These are phyloP conservation scores for Chlorocebus sabaeus DNA, from an alignment of 2,113 vertebrate species.

Conservation along the genomic window DNA sequence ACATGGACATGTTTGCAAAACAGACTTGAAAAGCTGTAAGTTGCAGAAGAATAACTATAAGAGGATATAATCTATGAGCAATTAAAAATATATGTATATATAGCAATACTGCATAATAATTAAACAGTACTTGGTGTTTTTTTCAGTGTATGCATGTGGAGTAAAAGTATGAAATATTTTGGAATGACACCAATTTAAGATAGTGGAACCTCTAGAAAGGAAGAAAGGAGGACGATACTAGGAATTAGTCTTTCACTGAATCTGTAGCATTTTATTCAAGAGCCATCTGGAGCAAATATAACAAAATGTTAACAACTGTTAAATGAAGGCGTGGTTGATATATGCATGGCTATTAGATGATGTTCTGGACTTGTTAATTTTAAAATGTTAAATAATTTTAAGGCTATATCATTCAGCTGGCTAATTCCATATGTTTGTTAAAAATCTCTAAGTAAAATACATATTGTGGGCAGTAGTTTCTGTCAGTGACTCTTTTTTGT, in stretches of 20 bases:
- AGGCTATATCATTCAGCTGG: not conserved
- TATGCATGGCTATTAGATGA: not conserved
- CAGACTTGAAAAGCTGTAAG: not conserved
- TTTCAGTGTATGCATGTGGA: not conserved
- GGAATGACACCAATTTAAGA: not conserved
- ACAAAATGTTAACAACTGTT: not conserved
- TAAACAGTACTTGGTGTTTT: not conserved
- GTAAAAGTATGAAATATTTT: slow-evolving; percentile 3
- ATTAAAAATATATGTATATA: not conserved
- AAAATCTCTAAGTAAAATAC: not conserved
- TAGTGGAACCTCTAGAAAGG: not conserved
- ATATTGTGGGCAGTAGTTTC: not conserved
- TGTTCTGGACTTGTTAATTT: not conserved
- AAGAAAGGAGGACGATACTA: not conserved
- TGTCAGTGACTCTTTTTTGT: not conserved
- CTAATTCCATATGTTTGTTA: not conserved
- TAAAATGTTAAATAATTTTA: slow-evolving; percentile 34
- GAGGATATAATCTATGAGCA: not conserved
- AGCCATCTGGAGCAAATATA: not conserved
- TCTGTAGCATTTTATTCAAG: not conserved
- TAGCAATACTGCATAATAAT: not conserved
- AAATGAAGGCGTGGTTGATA: not conserved
- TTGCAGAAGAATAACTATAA: not conserved
- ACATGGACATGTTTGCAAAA: not conserved
- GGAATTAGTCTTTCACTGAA: not conserved